Conservation (phyloP, 2,888 invertebrate genomes). For the Alsophila aescularia region DNA sequence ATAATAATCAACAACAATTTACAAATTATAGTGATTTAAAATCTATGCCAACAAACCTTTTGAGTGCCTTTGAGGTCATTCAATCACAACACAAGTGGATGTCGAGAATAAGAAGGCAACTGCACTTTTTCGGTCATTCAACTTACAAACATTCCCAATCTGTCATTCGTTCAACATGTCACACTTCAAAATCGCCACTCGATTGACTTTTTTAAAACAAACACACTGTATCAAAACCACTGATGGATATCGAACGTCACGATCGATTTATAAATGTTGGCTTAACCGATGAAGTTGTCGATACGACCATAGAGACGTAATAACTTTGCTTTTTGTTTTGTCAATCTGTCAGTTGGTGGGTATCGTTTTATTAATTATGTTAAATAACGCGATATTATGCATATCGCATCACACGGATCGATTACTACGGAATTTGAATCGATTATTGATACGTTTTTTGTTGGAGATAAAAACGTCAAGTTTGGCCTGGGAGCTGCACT, state of each 20-base stretch:
- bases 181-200: conserved; percentile 14
- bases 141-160: neutral
- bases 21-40: no score
- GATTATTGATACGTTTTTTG: conserved; percentile 40
- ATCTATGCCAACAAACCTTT: no score
- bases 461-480: conserved; percentile 13
- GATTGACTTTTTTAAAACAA: conserved; percentile 25
- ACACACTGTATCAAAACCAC: conserved; percentile 54
- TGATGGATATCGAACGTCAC: conserved; percentile 76
- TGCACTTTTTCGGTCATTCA: neutral
- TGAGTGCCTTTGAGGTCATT: no score
- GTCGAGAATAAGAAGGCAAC: neutral
- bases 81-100: no score
- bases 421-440: conserved; percentile 51
- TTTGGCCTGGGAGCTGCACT: conserved; percentile 2
- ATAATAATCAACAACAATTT: no score
- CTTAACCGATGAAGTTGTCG: conserved; percentile 75
- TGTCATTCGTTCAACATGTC: neutral
- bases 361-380: conserved; percentile 77
- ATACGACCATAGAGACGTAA: conserved; percentile 71
- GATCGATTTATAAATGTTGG: conserved; percentile 76
- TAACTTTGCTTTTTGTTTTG: conserved; percentile 75
- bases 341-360: conserved; percentile 64
- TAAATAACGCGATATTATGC: conserved; percentile 80
- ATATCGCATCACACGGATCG: conserved; percentile 74